Conservation (phyloP, 2,797 vertebrate species). For the Peromyscus attwateri region DNA sequence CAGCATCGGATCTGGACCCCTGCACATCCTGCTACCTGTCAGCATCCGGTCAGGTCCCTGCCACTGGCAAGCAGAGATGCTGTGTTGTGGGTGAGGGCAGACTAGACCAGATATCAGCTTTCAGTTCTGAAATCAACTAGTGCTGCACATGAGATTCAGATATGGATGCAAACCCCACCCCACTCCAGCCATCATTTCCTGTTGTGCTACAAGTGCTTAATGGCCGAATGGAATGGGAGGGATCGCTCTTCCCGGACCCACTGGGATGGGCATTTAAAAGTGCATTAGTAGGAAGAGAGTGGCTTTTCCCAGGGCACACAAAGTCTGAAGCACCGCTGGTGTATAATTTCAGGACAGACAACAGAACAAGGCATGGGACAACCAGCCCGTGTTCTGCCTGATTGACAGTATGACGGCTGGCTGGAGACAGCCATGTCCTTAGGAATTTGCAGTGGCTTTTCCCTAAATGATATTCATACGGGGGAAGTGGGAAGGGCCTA, state of each 20-base stretch:
- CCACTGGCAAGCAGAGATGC: background rate
- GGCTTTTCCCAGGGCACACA: slow-evolving; percentile 23
- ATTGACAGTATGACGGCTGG: background rate
- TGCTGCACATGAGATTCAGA: background rate
- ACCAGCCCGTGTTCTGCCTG: slow-evolving; percentile 55
- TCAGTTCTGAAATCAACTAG: slow-evolving; percentile 33
- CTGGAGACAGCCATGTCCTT: background rate
- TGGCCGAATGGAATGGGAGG: slow-evolving; percentile 70
- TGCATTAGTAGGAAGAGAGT: slow-evolving; percentile 43
- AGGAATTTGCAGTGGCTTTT: background rate
- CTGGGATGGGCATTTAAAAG: slow-evolving; percentile 66
- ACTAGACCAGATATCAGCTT: background rate
- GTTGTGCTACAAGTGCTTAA: background rate
- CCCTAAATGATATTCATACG: background rate
- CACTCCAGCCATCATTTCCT: background rate
- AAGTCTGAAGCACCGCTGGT: slow-evolving; percentile 49
- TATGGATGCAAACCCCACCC: background rate
- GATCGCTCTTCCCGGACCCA: slow-evolving; percentile 17
- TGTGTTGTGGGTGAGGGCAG: accelerated
- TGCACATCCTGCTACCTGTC: background rate
- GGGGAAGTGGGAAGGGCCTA: background rate
- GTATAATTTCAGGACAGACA: slow-evolving; percentile 75
- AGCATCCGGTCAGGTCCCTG: background rate
- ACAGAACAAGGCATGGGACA: slow-evolving; percentile 4
- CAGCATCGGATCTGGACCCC: background rate